Percentiles rank a stretch among this genome's conserved stretches.
These are phyloP conservation scores for Telenomus remus DNA, from an alignment of 1,140 invertebrate genomes.

Conservation along the genomic window DNA sequence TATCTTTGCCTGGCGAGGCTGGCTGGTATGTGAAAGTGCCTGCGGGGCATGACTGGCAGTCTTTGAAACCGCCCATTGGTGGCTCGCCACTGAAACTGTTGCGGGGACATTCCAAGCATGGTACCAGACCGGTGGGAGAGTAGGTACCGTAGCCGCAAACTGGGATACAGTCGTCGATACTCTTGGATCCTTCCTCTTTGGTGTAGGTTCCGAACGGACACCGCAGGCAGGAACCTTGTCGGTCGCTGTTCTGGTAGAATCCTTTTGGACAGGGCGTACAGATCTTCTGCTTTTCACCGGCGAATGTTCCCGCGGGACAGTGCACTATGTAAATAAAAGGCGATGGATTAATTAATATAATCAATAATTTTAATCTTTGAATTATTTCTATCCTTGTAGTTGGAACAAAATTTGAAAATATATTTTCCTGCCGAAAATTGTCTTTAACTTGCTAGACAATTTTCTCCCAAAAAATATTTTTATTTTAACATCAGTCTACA, in stretches of 20 bases:
- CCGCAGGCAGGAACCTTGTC: conserved; percentile 89
- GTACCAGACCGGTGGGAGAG: conserved; percentile 94
- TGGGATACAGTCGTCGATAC: conserved; percentile 88
- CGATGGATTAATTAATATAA: background rate
- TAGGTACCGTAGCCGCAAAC: conserved; percentile 98
- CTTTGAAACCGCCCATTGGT: conserved; percentile 92
- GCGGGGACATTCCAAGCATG: conserved; percentile 94
- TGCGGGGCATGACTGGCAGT: conserved; percentile 93
- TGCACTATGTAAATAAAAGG: conserved; percentile 80
- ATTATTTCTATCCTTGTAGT: too few relatives aligned
- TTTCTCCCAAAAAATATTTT: too few relatives aligned
- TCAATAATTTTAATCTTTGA: too few relatives aligned
- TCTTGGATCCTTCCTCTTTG: conserved; percentile 90
- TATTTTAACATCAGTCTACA: too few relatives aligned
- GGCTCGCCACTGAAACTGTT: conserved; percentile 94
- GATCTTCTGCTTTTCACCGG: conserved; percentile 88
- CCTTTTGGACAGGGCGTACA: conserved; percentile 93
- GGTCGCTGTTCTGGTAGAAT: conserved; percentile 93
- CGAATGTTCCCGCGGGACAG: conserved; percentile 96
- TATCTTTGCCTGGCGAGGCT: conserved; percentile 87
- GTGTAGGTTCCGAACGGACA: conserved; percentile 96
- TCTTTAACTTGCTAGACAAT: too few relatives aligned
- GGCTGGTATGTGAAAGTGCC: conserved; percentile 95
- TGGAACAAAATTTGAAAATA: too few relatives aligned
- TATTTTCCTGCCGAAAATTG: too few relatives aligned